Percentiles rank a stretch among this genome's conserved stretches.
Conservation (phyloP, 2,888 invertebrate species). For the Amblyjoppa proteus region DNA sequence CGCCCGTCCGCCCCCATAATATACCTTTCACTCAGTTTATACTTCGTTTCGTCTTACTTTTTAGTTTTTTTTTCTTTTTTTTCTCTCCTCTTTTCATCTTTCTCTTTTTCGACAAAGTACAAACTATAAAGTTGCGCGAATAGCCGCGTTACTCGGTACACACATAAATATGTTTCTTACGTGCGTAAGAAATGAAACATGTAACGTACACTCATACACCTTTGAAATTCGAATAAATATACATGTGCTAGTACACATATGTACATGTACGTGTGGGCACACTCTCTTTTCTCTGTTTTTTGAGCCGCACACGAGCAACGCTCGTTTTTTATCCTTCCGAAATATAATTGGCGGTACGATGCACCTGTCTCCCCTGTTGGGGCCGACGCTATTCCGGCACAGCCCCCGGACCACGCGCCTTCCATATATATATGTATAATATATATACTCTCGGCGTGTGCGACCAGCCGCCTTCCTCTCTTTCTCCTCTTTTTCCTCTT, state of each 20-base stretch:
- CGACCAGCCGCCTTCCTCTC: constrained; percentile 41
- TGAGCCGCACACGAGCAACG: constrained; percentile 60
- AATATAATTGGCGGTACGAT: constrained; percentile 85
- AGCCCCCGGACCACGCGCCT: constrained; percentile 60
- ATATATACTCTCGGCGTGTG: constrained; percentile 17
- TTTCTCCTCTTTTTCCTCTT: constrained; percentile 71
- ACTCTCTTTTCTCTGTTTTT: constrained; percentile 70
- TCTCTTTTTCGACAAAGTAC: constrained; percentile 55
- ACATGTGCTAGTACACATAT: constrained; percentile 1
- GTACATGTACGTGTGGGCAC: constrained; percentile 24
- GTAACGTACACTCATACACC: constrained; percentile 12
- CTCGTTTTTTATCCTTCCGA: constrained; percentile 77
- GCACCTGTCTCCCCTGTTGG: constrained; percentile 83
- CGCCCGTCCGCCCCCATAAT: constrained; percentile 46
- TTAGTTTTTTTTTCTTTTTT: constrained; percentile 24
- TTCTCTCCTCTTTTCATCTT: constrained; percentile 2
- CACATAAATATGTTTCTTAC: constrained; percentile 58
- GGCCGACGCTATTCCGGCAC: constrained; percentile 63
- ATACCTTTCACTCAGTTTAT: constrained; percentile 63
- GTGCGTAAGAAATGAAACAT: constrained; percentile 43
- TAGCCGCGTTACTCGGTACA: constrained; percentile 47
- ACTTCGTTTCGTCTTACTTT: constrained; percentile 25
- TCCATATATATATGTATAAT: constrained; percentile 7
- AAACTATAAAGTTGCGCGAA: constrained; percentile 46
- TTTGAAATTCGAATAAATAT: constrained; percentile 17